Percentiles rank a stretch among this genome's conserved stretches.
These are phyloP conservation scores for Cataglyphis cursor DNA, from an alignment of 2,888 invertebrate genomes.

Conservation along the genomic window DNA sequence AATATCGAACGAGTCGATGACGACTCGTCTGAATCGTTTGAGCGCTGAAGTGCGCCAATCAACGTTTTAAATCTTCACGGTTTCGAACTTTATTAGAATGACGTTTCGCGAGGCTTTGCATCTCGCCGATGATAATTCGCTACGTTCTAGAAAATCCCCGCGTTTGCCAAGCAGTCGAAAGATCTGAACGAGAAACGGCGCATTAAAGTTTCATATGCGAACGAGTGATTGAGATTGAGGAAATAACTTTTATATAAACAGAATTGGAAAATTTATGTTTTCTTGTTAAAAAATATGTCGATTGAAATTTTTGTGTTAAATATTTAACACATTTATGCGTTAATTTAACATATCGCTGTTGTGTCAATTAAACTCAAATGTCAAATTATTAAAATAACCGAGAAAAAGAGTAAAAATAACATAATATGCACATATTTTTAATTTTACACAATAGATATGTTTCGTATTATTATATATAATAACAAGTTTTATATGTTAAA, in stretches of 20 bases:
- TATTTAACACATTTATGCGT: no score
- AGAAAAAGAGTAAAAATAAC: no score
- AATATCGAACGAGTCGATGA: background rate
- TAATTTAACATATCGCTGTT: no score
- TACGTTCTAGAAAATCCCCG: background rate
- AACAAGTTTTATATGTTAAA: no score
- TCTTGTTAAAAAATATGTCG: no score
- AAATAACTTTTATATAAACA: background rate
- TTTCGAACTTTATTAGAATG: constrained; percentile 13
- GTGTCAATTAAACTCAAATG: no score
- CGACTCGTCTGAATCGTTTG: background rate
- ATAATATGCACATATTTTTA: no score
- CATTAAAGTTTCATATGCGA: background rate
- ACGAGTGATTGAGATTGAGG: background rate
- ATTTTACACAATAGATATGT: no score
- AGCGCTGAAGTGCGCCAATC: constrained; percentile 1
- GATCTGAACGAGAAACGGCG: background rate
- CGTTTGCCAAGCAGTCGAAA: background rate
- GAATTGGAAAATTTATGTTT: no score
- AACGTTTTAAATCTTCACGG: constrained; percentile 36
- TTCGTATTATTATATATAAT: no score
- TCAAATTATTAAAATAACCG: no score
- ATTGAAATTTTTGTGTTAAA: no score
- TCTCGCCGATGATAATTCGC: background rate
- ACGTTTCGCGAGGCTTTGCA: background rate